Conservation (phyloP, 1,140 invertebrate genomes). For the Steinernema feltiae region DNA sequence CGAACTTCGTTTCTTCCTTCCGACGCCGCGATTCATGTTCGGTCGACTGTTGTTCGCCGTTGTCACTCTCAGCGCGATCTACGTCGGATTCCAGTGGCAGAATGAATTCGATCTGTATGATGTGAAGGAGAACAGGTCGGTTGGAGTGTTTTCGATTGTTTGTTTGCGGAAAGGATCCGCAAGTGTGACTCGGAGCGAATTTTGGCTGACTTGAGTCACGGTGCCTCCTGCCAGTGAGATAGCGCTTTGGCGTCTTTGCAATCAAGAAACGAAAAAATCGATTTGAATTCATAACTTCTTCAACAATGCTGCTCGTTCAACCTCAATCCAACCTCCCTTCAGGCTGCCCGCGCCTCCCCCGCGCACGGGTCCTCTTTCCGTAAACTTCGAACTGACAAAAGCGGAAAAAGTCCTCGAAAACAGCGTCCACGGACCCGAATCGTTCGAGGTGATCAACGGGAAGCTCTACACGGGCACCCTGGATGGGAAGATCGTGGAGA, state of each 20-base stretch:
- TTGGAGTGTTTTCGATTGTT: background rate
- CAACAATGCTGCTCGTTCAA: background rate
- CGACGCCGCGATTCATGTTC: no score
- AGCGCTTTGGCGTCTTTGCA: no score
- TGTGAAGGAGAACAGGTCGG: background rate
- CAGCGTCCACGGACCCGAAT: conserved; percentile 48
- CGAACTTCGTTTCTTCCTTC: no score
- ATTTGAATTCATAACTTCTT: no score
- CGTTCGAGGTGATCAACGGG: conserved; percentile 31
- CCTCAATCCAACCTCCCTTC: background rate
- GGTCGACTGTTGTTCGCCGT: background rate
- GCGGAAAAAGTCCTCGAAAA: conserved; percentile 43
- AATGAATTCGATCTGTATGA: background rate
- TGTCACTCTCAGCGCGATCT: background rate
- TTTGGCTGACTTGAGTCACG: no score
- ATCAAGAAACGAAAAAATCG: no score
- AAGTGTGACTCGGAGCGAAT: no score
- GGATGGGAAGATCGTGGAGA: conserved; percentile 51
- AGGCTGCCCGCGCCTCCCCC: background rate
- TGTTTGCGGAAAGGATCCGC: no score
- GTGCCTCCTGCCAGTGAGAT: no score
- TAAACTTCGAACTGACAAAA: background rate
- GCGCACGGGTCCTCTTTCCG: background rate
- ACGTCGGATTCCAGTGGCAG: background rate
- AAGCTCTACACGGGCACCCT: conserved; percentile 43